Conservation (phyloP, 2,797 vertebrate genomes). For the Adrianichthys oophorus region DNA sequence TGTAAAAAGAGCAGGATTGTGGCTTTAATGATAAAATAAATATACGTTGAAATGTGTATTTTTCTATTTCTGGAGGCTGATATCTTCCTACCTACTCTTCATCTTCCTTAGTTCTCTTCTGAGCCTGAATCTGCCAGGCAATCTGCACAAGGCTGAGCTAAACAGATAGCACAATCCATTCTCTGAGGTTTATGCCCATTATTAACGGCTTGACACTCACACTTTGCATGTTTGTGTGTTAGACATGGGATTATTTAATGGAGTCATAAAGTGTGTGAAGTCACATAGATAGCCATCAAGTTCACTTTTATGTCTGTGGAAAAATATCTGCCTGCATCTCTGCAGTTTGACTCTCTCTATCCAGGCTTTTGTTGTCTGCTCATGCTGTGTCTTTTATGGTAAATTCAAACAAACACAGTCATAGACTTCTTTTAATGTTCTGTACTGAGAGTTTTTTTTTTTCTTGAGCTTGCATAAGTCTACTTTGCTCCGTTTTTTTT, state of each 20-base stretch:
- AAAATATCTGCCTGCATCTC: slow-evolving; percentile 50
- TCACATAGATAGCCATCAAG: slow-evolving; percentile 64
- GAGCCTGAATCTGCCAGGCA: slow-evolving; percentile 48
- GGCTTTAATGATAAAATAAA: not conserved
- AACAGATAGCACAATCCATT: slow-evolving; percentile 59
- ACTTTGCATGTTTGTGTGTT: slow-evolving; percentile 57
- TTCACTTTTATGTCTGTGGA: slow-evolving; percentile 37
- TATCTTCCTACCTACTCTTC: not conserved
- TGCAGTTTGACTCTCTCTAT: slow-evolving; percentile 36
- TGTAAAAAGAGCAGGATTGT: too few species aligned
- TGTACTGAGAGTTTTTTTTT: too few species aligned
- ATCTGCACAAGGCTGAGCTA: slow-evolving; percentile 35
- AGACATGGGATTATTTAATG: slow-evolving; percentile 70
- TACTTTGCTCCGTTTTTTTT: too few species aligned
- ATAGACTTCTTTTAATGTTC: too few species aligned
- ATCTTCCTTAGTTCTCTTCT: slow-evolving; percentile 5
- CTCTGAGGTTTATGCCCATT: slow-evolving; percentile 60
- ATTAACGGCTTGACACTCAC: slow-evolving; percentile 61
- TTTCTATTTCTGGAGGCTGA: not conserved
- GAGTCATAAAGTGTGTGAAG: slow-evolving; percentile 62
- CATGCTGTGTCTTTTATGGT: not conserved
- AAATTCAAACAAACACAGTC: too few species aligned
- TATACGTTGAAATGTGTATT: too few species aligned
- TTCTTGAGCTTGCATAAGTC: too few species aligned
- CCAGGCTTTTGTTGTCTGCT: slow-evolving; percentile 8